Base-by-base conservation (phyloP, 2,113 vertebrate species). In the Scolopax mira region DNA sequence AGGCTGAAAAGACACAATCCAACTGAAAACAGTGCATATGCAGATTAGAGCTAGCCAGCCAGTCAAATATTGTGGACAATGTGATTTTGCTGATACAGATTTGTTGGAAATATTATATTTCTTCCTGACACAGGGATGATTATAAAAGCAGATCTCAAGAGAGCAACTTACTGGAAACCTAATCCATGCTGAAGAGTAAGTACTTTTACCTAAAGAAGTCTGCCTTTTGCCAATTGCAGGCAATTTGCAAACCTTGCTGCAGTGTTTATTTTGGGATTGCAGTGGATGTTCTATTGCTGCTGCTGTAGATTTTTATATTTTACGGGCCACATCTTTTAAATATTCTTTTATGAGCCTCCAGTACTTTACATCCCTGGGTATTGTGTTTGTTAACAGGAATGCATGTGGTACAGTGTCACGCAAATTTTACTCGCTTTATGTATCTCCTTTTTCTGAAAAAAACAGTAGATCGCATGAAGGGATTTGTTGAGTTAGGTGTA, bases 141-240 rank as follows among this genome's bases (percentile, higher is more conserved):
- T 95, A 64, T 90, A 79, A 95, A 93, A 85, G 44, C 77, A 88
- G 72, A 79, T 70, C 67, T 93, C 80, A 70, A 58, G 85, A 79
- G 58, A 91, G 55, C 18, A 73, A 64, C 79, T 94, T 91, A 74
- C 85, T 93, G 90, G 79, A 93, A 97, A 93, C 42, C 55, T 64
- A 85, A 90, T 55, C 55, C 27, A 10, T 37, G 27, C 46, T 85
- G 71, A 88, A 44, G 65, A 83, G 52, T 33, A 83, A 85, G 55
- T 93, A 66, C 88, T 94, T 93, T 64, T 80, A 93, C 89, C 85
- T 94, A 88, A 79, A 79, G 82, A 96, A 93, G 54, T 83, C 91
- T 80, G 71, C 25, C 30, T 73, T 83, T 83, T 88, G 62, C 67
- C 83, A 74, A 93, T 82, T 90, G 71, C 42, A 52, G 55, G 55